Evolutionary conservation across 2,797 vertebrate species (phyloP), one percentile per base, ranked within the genome.

Genomic region (Valencia hispanica): DNA sequence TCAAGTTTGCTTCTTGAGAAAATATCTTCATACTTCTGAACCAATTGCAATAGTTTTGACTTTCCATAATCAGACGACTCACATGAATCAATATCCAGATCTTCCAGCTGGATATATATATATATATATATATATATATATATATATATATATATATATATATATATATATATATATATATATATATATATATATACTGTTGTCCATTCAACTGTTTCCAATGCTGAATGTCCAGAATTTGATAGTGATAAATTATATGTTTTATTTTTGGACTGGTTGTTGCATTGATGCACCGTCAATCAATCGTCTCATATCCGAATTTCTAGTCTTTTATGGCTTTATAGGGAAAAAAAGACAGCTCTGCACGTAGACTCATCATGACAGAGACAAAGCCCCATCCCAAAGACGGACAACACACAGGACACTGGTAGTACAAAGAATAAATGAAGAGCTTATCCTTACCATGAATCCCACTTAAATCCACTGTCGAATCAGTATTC

Each of bases 381-480:
- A 82, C 77, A 77, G 72, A 81, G 74, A 84, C 70, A 87, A 87
- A 87, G 76, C 78, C 83, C 85, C 41, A 14, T 80, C 70, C 74
- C 12, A 73, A 55, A 79, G 70, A 51, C 73, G 83, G 81, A 75
- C 83, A 84, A 77, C 77, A 72, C 36, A 75, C 61, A 45, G 73
- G 72, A 74, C 69, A 61, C 36, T 80, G 72, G 70, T 32, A 72
- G 48, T 81, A 83, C 74, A 80, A 80, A 63, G 81, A 78, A 88
- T 85, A 79, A 80, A 91, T 78, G 74, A 73, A 72, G 79, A 83
- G 80, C 75, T 89, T 84, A 89, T 88, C 78, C 81, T 79, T 75
- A 45, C 72, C 51, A 82, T 87, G 73, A 92, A 90, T 89, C 83
- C 87, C 75, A 82, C 72, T 85, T 87, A 90, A 91, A 88, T 83